Evolutionary conservation across 92 coral and sea anemone genomes (phyloP), one percentile per base, ranked within the genome.

Genomic region (Blastomussa wellsi): DNA sequence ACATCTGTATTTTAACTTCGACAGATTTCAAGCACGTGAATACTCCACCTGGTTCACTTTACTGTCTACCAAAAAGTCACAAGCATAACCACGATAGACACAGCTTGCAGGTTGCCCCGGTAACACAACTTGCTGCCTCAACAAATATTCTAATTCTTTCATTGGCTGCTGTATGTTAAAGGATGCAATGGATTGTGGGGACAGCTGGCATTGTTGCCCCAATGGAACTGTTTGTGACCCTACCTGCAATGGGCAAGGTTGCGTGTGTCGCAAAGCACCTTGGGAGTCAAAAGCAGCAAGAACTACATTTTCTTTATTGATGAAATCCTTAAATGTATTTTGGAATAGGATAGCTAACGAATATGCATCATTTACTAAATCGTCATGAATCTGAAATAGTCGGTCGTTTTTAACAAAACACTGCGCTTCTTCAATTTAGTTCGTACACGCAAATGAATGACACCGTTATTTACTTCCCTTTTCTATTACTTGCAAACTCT

Each of bases 201-300:
- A 91, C 85, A 90, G 93, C 82, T 86, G 92, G 93, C 92, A 91
- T 79, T 91, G 94, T 74, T 91, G 93, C 83, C 94, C 94, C 77
- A 79, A 81, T 51, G 94, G 90, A 62, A 91, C 87, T 55, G 81
- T 89, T 33, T 91, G 93, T 82, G 93, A 90, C 64, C 93, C 93
- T 26, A 72, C 53, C 20, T 90, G 93, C 59, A 87, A 88, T 17
- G 78, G 68, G 59, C 82, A 71, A 60, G 39, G 74, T 57, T 90
- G 93, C 41, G 60, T 79, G 47, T 90, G 93, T 41, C 93, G 93
- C 79, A 86, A 86, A 69, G 90, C 93, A 86, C 93, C 93, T 9
- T 90, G 93, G 93, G 90, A 90, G 41, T 90, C 93, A 24, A 73
- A 78, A 62, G 88, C 90, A 52, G 76, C 90, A 3, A 66, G 93